Conservation (phyloP, 2,113 vertebrate genomes). For the Speoplatyrhinus poulsoni region DNA sequence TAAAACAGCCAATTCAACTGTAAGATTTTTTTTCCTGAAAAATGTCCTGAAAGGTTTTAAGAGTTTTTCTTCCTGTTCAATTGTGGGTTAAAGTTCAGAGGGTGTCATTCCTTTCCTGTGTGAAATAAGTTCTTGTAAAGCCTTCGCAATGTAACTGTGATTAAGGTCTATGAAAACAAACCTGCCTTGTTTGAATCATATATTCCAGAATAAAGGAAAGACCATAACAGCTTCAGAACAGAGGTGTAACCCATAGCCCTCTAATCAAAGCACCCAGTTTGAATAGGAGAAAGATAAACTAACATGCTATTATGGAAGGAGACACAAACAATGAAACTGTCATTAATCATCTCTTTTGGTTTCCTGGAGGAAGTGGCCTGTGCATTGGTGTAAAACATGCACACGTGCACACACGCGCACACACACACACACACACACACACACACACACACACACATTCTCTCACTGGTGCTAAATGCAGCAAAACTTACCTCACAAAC, state of each 20-base stretch:
- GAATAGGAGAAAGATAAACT: constrained; percentile 63
- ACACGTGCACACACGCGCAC: constrained; percentile 48
- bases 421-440: constrained; percentile 36
- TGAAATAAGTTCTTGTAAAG: too few species aligned
- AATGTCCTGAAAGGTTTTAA: too few species aligned
- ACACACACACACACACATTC: constrained; percentile 23
- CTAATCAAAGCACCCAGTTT: constrained; percentile 28
- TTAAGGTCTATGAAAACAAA: too few species aligned
- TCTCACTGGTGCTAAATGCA: constrained; percentile 8
- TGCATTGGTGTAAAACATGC: constrained; percentile 28
- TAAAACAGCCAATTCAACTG: too few species aligned
- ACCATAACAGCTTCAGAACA: neutral
- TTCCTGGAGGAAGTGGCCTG: constrained; percentile 73
- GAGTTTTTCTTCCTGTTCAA: too few species aligned
- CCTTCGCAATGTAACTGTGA: too few species aligned
- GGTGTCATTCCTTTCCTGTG: too few species aligned
- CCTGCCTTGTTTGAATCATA: too few species aligned
- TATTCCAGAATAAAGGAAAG: neutral
- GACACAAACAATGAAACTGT: constrained; percentile 72
- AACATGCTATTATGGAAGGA: constrained; percentile 54
- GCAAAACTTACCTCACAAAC: neutral
- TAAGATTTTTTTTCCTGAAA: too few species aligned
- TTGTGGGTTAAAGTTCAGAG: too few species aligned
- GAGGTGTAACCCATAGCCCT: constrained; percentile 40
- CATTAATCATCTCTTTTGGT: constrained; percentile 68